Evolutionary conservation across 2,888 invertebrate species (phyloP).

Genomic region (Trichogramma dendrolimi): DNA sequence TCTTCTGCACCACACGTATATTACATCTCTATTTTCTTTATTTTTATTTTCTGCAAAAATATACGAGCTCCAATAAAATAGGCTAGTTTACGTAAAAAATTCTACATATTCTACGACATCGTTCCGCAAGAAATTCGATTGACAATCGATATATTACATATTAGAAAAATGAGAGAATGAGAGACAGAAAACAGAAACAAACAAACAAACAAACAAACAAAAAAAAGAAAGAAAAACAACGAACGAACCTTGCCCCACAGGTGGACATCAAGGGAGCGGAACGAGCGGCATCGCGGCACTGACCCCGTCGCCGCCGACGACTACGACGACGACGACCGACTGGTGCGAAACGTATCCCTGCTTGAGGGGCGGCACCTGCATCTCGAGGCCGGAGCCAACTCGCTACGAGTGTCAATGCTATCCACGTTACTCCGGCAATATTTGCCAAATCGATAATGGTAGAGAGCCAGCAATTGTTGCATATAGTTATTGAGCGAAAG

Average conservation of each 20-base stretch:
- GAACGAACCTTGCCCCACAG: neutral
- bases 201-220: too few species aligned
- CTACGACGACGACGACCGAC: constrained; percentile 54
- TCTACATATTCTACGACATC: too few species aligned
- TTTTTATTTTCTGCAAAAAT: too few species aligned
- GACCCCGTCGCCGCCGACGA: constrained; percentile 10
- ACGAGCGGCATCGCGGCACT: constrained; percentile 29
- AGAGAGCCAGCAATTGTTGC: constrained; percentile 21
- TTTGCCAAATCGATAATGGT: constrained; percentile 75
- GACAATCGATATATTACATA: neutral
- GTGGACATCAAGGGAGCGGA: too few species aligned
- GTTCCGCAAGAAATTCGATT: constrained; percentile 4
- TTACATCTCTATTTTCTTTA: too few species aligned
- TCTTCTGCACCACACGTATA: constrained; percentile 7
- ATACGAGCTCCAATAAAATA: too few species aligned
- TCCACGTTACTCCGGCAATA: constrained; percentile 79
- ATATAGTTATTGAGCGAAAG: too few species aligned
- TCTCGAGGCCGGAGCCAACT: constrained; percentile 62
- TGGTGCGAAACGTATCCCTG: constrained; percentile 77
- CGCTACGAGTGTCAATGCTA: constrained; percentile 81
- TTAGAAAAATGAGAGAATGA: constrained; percentile 20
- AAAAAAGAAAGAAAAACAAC: neutral
- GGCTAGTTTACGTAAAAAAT: too few species aligned
- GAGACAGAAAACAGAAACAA: too few species aligned
- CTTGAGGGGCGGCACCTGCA: constrained; percentile 77